Evolutionary conservation across 1,140 invertebrate genomes (phyloP).

Genomic region (Hylyphantes graminicola): DNA sequence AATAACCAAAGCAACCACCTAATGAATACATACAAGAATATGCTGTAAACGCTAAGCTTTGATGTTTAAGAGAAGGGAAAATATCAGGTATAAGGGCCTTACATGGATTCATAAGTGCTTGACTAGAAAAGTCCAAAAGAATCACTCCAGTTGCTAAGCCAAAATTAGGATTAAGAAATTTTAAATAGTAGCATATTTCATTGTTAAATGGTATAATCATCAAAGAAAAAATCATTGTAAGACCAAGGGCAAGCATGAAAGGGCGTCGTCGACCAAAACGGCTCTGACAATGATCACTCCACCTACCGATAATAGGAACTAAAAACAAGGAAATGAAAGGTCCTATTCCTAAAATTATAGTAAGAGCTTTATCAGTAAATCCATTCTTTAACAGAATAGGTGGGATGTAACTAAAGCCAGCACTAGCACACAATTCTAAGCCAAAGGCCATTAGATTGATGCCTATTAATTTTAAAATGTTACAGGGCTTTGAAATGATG

Average conservation of each 20-base stretch:
- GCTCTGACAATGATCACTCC: slow-evolving; percentile 69
- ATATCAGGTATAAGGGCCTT: slow-evolving; percentile 70
- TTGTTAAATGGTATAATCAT: slow-evolving; percentile 67
- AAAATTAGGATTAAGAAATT: slow-evolving; percentile 53
- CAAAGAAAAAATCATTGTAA: slow-evolving; percentile 67
- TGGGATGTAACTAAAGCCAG: slow-evolving; percentile 71
- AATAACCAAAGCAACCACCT: slow-evolving; percentile 65
- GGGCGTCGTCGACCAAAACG: slow-evolving; percentile 69
- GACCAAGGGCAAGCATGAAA: slow-evolving; percentile 69
- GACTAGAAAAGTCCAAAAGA: slow-evolving; percentile 70
- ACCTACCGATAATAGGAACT: slow-evolving; percentile 69
- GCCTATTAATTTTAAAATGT: slow-evolving; percentile 60
- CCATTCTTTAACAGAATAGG: slow-evolving; percentile 71
- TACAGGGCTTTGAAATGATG: slow-evolving; percentile 4
- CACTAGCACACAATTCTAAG: slow-evolving; percentile 70
- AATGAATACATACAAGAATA: slow-evolving; percentile 71
- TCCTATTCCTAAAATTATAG: slow-evolving; percentile 62
- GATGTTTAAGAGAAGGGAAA: slow-evolving; percentile 63
- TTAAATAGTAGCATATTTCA: slow-evolving; percentile 62
- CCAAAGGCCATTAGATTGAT: slow-evolving; percentile 71
- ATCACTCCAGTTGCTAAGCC: slow-evolving; percentile 68
- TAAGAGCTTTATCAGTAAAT: slow-evolving; percentile 69
- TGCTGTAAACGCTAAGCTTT: slow-evolving; percentile 68
- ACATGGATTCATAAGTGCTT: slow-evolving; percentile 71
- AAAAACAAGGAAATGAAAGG: slow-evolving; percentile 68